Base-by-base conservation (phyloP, 2,113 vertebrate species). In the Meles meles region DNA sequence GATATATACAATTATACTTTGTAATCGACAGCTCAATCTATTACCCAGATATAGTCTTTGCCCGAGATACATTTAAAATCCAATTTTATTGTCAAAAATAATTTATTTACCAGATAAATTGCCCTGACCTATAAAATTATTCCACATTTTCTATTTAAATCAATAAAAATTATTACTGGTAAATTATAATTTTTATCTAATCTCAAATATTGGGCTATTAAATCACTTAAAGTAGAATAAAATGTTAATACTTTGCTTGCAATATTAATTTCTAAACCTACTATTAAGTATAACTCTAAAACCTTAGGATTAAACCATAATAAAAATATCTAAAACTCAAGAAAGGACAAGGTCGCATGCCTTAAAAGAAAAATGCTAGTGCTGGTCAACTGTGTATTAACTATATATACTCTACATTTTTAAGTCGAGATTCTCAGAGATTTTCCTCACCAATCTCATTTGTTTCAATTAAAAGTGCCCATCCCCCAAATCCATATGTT, bases 241-340 rank as follows among this genome's bases (percentile, higher is more conserved):
- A 95, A 93, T 67, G 13, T n/a, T 96, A 71, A 25, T 81, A 90
- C 34, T 94, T 81, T 86, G 23, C 12, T 47, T 20, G 21, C 23
- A 61, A 39, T 74, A 76, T 61, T 91, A 93, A 67, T 77, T 93
- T 91, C 49, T 69, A 86, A 92, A 55, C 18, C 11, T 72, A 82
- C 25, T 81, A 85, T 82, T 89, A 74, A 92, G 4, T 15, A 63
- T 88, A 71, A 95, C 61, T 96, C 95, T 31, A 29, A 96, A 88
- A 59, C 13, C 69, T 65, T 27, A 85, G 44, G 61, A 42, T 13
- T 71, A 88, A 88, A 29, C 6, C 23, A 79, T 89, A 82, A 89
- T 87, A 37, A 74, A 96, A 90, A 20, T 47, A 55, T 47, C n/a
- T 72, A 72, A 92, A 71, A 72, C 4, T 42, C n/a, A 92, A 72